These are phyloP conservation scores for Semnornis frantzii DNA, from an alignment of 2,113 vertebrate species.

Conservation along the genomic window DNA sequence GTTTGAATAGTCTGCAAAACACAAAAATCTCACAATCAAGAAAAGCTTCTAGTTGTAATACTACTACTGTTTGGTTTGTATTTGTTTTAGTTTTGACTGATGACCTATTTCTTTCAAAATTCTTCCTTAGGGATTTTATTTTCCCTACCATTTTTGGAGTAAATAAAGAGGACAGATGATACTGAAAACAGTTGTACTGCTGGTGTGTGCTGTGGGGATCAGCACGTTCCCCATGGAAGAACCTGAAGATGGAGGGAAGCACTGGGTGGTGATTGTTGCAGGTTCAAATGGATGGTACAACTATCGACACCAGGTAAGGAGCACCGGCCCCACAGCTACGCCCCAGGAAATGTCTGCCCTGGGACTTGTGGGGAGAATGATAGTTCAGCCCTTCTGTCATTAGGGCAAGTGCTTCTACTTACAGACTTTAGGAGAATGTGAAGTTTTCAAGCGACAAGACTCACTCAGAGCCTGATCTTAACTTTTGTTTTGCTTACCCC, in stretches of 20 bases:
- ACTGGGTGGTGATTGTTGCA: constrained; percentile 96
- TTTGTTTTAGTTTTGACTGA: not conserved
- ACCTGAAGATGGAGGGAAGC: constrained; percentile 80
- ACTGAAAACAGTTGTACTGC: constrained; percentile 46
- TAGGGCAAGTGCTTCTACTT: not conserved
- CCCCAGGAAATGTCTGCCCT: not conserved
- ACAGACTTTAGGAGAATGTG: not conserved
- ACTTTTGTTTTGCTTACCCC: not conserved
- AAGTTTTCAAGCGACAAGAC: not conserved
- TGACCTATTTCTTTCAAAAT: not conserved
- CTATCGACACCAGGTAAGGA: constrained; percentile 93
- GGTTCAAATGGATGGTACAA: constrained; percentile 95
- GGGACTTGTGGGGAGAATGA: not conserved
- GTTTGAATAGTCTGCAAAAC: not conserved
- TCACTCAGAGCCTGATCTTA: not conserved
- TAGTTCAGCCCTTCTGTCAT: not conserved
- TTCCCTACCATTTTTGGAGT: not conserved
- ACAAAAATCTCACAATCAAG: not conserved
- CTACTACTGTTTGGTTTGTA: not conserved
- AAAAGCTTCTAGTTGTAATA: not conserved
- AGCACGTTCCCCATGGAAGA: constrained; percentile 66
- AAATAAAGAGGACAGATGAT: constrained; percentile 70
- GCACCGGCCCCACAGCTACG: fast-evolving
- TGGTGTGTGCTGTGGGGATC: constrained; percentile 69
- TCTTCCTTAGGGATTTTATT: constrained; percentile 5